Base-by-base conservation (phyloP, 1,140 invertebrate species). In the Bombus soroeensis region DNA sequence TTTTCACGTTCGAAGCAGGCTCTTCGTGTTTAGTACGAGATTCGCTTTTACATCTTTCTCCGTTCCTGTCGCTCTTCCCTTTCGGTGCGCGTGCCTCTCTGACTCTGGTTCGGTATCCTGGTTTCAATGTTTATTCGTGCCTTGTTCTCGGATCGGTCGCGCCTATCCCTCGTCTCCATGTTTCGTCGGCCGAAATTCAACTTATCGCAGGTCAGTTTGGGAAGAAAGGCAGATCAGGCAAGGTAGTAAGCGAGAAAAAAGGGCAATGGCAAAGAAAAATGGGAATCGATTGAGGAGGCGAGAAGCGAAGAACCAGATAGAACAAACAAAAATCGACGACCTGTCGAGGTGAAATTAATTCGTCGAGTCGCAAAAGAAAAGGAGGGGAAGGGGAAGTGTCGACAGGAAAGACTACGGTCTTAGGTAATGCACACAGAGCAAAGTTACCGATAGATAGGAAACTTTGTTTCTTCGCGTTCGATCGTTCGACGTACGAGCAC, bases 141-240 rank as follows among this genome's bases (percentile, higher is more conserved):
- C 89, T 90, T 85, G 88, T 90, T 90, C 89, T 76, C 89, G 82
- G 62, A 89, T 90, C 89, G 80, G 86, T 88, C 86, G 79, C 88
- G 89, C 80, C 89, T 86, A 88, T 83, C 89, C 88, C 78, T 90
- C 89, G 86, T 90, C 89, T 71, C 88, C 76, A 71, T 72, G 66
- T 64, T 41, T 57, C 53, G 57, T 78, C 32, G 72, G 43, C 15
- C 53, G 47, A 68, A 86, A 84, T 87, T 68, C 72, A 37, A 86
- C 68, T 79, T 90, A 81, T 90, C 87, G 87, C 87, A 83, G 89
- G 89, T 86, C 81, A 86, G 89, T 90, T 90, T 86, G 73, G 84
- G 41, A n/a, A 71, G 68, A 43, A 53, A 70, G 59, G 15, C 34
- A 47, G 39, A n/a, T 53, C 47, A 22, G 78, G 53, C 53, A 39